Conservation (phyloP, 2,797 vertebrate species). For the Thaleichthys pacificus region DNA sequence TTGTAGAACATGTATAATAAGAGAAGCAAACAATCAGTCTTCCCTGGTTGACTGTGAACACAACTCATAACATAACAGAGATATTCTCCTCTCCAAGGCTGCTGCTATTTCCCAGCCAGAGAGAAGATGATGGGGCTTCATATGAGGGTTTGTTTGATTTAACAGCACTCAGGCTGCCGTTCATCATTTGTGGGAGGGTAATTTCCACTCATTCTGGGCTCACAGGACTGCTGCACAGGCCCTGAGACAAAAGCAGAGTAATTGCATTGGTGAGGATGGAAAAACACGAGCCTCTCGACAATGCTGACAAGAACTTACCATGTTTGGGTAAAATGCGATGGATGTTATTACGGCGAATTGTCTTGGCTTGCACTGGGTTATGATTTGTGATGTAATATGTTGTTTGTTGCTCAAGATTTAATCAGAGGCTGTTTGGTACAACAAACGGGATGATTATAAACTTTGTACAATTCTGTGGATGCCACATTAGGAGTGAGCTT, state of each 20-base stretch:
- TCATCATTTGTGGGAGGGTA: slow-evolving; percentile 61
- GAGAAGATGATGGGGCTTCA: slow-evolving; percentile 20
- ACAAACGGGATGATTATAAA: no score
- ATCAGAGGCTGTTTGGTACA: not conserved
- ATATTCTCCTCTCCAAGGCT: no score
- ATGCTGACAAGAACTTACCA: slow-evolving; percentile 18
- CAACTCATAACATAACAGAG: no score
- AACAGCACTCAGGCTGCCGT: slow-evolving; percentile 60
- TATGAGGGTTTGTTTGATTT: slow-evolving; percentile 47
- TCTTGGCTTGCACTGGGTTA: slow-evolving; percentile 34
- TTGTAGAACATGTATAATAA: no score
- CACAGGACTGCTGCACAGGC: no score
- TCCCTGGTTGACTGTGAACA: no score
- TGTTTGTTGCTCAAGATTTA: slow-evolving; percentile 21
- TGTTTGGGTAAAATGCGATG: slow-evolving; percentile 45
- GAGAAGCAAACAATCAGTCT: no score
- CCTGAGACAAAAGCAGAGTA: slow-evolving; percentile 34
- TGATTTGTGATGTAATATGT: slow-evolving; percentile 45
- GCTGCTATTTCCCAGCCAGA: slow-evolving; percentile 45
- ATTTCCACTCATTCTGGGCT: slow-evolving; percentile 54
- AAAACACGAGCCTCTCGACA: no score
- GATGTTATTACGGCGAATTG: slow-evolving; percentile 52
- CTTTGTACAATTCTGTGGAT: no score
- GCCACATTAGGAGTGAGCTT: no score
- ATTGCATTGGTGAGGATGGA: slow-evolving; percentile 28